These are phyloP conservation scores for Ganaspis brasiliensis DNA, from an alignment of 2,888 invertebrate species.

Conservation along the genomic window DNA sequence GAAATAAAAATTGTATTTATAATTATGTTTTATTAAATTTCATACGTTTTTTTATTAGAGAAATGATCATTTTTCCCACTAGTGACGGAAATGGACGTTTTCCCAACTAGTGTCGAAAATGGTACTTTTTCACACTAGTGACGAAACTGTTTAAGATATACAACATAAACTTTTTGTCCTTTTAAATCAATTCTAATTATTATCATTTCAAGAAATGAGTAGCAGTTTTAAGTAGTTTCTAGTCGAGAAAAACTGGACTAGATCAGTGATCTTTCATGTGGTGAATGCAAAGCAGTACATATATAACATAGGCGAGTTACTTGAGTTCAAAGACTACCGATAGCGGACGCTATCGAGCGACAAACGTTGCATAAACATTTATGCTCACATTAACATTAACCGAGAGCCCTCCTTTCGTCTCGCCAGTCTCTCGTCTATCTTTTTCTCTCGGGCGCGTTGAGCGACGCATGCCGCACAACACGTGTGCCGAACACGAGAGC, in stretches of 20 bases:
- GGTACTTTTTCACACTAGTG: no score
- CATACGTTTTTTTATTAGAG: no score
- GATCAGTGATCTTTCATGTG: slow-evolving; percentile 25
- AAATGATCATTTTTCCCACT: no score
- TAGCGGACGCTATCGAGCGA: slow-evolving; percentile 69
- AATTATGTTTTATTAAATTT: no score
- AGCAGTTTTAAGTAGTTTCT: background rate
- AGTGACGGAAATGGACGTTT: no score
- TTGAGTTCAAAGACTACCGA: slow-evolving; percentile 62
- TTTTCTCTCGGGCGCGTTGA: slow-evolving; percentile 53
- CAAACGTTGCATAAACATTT: slow-evolving; percentile 69
- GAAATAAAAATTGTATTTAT: no score
- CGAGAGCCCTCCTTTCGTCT: slow-evolving; percentile 55
- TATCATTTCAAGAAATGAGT: background rate
- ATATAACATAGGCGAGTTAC: slow-evolving; percentile 33
- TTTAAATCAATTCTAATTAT: no score
- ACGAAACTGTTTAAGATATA: no score
- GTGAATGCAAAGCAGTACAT: slow-evolving; percentile 12
- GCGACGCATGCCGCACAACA: slow-evolving; percentile 64
- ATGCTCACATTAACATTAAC: slow-evolving; percentile 65
- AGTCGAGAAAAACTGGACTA: no score
- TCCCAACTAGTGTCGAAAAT: no score
- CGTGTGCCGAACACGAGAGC: slow-evolving; percentile 65
- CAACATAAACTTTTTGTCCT: no score
- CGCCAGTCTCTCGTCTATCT: slow-evolving; percentile 49